These are phyloP conservation scores for Smithornis capensis DNA, from an alignment of 2,113 vertebrate genomes.

Conservation along the genomic window DNA sequence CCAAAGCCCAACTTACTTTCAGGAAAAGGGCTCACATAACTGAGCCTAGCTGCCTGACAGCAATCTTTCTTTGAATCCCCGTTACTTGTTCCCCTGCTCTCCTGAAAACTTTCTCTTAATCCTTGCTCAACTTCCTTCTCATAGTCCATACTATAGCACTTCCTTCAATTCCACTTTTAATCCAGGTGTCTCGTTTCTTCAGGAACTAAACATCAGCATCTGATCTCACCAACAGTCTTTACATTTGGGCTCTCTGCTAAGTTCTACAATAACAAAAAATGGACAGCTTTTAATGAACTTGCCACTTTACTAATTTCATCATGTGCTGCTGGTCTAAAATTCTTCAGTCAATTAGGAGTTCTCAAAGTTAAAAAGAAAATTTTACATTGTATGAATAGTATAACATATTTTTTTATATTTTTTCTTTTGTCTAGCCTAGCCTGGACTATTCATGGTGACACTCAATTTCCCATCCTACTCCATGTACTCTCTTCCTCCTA, in stretches of 20 bases:
- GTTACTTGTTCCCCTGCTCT: not conserved
- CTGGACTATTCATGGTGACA: not conserved
- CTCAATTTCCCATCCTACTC: not conserved
- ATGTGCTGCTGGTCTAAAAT: not conserved
- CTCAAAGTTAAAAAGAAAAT: not conserved
- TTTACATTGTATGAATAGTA: not conserved
- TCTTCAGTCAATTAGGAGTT: not conserved
- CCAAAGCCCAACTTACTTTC: not conserved
- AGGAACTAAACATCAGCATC: not conserved
- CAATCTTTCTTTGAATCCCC: not conserved
- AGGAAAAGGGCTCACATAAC: not conserved
- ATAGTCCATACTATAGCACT: not conserved
- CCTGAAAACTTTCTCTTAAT: not conserved
- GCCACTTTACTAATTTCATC: not conserved
- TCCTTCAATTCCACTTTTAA: not conserved
- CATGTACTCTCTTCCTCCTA: not conserved
- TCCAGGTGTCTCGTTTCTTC: not conserved
- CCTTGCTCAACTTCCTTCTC: not conserved
- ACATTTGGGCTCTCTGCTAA: not conserved
- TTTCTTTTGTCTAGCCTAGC: not conserved
- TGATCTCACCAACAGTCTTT: not conserved
- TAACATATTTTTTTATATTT: not conserved
- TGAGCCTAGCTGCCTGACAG: not conserved
- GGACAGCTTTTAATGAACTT: not conserved
- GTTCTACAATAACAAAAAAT: not conserved